Evolutionary conservation across 2,888 invertebrate species (phyloP).

Genomic region (Aricia artaxerxes): DNA sequence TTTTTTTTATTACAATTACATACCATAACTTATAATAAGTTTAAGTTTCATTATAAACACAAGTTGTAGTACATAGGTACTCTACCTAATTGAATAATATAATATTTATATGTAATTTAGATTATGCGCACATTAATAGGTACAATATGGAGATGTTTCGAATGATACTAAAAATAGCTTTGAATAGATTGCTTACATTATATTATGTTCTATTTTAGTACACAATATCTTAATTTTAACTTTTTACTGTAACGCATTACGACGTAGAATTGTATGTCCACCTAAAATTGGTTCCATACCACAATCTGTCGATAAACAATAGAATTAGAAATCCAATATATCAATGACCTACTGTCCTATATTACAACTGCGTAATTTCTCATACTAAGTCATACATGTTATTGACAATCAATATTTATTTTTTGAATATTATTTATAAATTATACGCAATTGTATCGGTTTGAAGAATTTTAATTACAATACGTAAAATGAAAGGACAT

Average conservation of each 20-base stretch:
- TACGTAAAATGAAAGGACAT: background rate
- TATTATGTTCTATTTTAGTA: background rate
- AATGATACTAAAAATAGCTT: slow-evolving; percentile 21
- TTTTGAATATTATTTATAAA: background rate
- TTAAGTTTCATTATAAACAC: background rate
- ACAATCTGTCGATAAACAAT: background rate
- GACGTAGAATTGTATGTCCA: background rate
- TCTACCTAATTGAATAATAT: background rate
- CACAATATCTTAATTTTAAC: background rate
- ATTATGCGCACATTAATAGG: slow-evolving; percentile 20
- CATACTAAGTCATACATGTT: background rate
- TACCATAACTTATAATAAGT: background rate
- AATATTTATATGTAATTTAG: background rate
- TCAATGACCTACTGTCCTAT: background rate
- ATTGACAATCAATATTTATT: background rate
- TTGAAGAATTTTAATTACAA: background rate
- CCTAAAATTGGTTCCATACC: background rate
- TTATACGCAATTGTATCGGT: background rate
- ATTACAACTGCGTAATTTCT: background rate
- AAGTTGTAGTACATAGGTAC: background rate
- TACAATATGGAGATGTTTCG: slow-evolving; percentile 19
- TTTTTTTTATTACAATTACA: background rate
- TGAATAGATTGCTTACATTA: background rate
- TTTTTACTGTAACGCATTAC: background rate
- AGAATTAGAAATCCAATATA: background rate